phyloP scores from a whole-genome alignment of 2,888 invertebrate species.

The Gastrophysa polygoni region DNA sequence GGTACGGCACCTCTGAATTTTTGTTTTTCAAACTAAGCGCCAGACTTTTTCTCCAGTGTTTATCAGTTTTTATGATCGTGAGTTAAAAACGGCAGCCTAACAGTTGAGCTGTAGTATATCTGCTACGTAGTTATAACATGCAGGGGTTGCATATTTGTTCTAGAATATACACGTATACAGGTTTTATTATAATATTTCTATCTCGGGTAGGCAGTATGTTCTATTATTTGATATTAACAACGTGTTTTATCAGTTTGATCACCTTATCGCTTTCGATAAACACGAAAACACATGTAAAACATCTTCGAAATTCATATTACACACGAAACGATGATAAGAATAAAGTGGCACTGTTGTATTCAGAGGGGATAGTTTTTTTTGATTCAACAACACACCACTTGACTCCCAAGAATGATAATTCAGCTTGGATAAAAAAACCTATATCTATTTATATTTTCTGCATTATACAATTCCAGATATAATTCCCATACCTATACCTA shows the following conservation, averaged over 20 bases:
- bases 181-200: slow-evolving; percentile 32
- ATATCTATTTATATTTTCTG: too few species aligned
- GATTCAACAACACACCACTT: slow-evolving; percentile 7
- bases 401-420: not conserved
- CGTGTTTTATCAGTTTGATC: slow-evolving; percentile 51
- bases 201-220: slow-evolving; percentile 39
- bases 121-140: slow-evolving; percentile 6
- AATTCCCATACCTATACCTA: too few species aligned
- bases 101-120: too few species aligned
- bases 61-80: not conserved
- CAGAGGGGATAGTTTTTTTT: slow-evolving; percentile 26
- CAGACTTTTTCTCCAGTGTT: not conserved
- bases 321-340: slow-evolving; percentile 48
- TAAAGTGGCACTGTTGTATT: slow-evolving; percentile 43
- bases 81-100: slow-evolving; percentile 22
- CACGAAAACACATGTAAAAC: slow-evolving; percentile 57
- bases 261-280: slow-evolving; percentile 55
- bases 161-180: slow-evolving; percentile 27
- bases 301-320: slow-evolving; percentile 48
- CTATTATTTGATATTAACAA: slow-evolving; percentile 42
- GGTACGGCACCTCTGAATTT: too few species aligned
- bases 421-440: too few species aligned
- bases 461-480: too few species aligned
- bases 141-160: slow-evolving; percentile 15
- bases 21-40: too few species aligned